These are phyloP conservation scores for Bos javanicus DNA, from an alignment of 2,113 vertebrate genomes.

Conservation along the genomic window DNA sequence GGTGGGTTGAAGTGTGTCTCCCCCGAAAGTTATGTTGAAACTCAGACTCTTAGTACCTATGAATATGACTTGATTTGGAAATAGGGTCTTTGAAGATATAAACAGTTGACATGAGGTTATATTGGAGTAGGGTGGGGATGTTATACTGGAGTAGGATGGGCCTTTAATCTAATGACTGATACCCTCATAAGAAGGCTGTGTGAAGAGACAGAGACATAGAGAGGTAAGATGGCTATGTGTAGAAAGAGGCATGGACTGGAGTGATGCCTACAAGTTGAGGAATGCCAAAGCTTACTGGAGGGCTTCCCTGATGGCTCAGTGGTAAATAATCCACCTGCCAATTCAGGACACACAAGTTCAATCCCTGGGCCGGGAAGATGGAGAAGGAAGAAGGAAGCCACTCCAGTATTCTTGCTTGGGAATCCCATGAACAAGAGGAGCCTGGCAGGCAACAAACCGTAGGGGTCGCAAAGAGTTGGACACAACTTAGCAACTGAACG, in stretches of 20 bases:
- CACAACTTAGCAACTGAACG: neutral
- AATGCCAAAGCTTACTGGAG: neutral
- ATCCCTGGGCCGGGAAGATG: neutral
- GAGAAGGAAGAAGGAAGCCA: neutral
- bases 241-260: neutral
- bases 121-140: neutral
- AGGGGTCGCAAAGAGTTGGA: neutral
- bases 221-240: neutral
- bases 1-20: neutral
- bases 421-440: neutral
- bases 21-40: neutral
- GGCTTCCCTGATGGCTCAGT: neutral
- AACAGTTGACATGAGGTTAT: neutral
- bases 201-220: neutral
- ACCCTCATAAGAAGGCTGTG: neutral
- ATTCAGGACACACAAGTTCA: neutral
- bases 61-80: neutral
- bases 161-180: neutral
- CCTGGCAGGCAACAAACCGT: neutral
- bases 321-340: neutral
- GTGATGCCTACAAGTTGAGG: neutral
- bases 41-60: neutral
- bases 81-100: neutral
- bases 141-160: neutral
- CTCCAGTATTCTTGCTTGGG: neutral